Evolutionary conservation across 2,797 vertebrate species (phyloP).

Genomic region (Schizopygopsis malacanthus): DNA sequence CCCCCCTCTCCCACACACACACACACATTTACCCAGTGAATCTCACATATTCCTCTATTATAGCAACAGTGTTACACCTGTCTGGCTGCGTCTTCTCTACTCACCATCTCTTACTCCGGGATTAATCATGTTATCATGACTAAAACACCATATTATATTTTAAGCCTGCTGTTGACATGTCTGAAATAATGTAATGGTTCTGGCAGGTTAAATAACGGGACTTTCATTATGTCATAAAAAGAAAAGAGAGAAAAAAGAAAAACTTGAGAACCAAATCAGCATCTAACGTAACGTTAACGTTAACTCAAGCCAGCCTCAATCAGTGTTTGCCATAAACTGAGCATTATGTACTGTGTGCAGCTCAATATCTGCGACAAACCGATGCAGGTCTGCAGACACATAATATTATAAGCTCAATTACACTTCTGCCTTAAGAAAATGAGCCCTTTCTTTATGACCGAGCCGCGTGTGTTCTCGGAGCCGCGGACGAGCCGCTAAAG

Average conservation of each 20-base stretch:
- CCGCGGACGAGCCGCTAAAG: conserved; percentile 7
- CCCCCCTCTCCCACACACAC: neutral
- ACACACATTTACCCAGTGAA: neutral
- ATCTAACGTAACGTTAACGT: neutral
- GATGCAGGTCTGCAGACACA: conserved; percentile 19
- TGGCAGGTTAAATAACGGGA: neutral
- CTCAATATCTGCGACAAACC: conserved; percentile 4
- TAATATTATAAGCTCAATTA: neutral
- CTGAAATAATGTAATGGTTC: neutral
- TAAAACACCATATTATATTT: neutral
- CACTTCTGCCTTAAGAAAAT: conserved; percentile 3
- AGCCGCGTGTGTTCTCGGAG: neutral
- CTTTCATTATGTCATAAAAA: neutral
- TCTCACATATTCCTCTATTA: conserved; percentile 10
- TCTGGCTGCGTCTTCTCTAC: neutral
- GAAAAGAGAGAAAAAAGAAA: too few relatives aligned
- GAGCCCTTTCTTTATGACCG: neutral
- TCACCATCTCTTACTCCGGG: neutral
- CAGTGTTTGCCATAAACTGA: conserved; percentile 59
- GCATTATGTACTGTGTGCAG: conserved; percentile 27
- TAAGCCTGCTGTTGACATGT: neutral
- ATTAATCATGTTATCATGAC: neutral
- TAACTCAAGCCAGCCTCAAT: conserved; percentile 1
- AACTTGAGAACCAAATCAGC: conserved; percentile 16
- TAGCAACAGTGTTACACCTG: conserved; percentile 21